Evolutionary conservation across 1,140 invertebrate species (phyloP).

Genomic region (Andricus grossulariae): DNA sequence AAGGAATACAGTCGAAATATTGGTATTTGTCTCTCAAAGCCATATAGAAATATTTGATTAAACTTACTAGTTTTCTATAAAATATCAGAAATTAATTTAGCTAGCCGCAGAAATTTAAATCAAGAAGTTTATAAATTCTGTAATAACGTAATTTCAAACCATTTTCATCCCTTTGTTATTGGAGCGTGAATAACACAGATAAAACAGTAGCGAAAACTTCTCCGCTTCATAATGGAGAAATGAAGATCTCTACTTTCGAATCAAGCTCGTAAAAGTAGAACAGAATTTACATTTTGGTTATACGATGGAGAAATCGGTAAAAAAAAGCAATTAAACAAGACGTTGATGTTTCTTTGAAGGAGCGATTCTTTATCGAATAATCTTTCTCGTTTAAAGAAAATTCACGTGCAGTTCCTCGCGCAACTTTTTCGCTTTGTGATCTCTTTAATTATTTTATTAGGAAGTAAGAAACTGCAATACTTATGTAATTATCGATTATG

Average conservation of each 20-base stretch:
- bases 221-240: not conserved
- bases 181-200: not conserved
- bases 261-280: not conserved
- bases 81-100: too few species aligned
- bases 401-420: too few species aligned
- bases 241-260: not conserved
- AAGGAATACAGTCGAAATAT: too few species aligned
- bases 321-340: slow-evolving; percentile 1
- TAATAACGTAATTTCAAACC: not conserved
- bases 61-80: too few species aligned
- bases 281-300: slow-evolving; percentile 12
- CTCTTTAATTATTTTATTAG: too few species aligned
- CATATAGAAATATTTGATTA: too few species aligned
- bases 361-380: not conserved
- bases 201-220: not conserved
- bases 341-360: not conserved
- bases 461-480: too few species aligned
- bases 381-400: not conserved
- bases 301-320: not conserved
- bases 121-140: too few species aligned
- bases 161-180: not conserved
- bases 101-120: too few species aligned
- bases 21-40: too few species aligned
- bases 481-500: too few species aligned
- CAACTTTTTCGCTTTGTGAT: too few species aligned